Evolutionary conservation across 2,888 invertebrate species (phyloP).

Genomic region (Thereva nobilitata): DNA sequence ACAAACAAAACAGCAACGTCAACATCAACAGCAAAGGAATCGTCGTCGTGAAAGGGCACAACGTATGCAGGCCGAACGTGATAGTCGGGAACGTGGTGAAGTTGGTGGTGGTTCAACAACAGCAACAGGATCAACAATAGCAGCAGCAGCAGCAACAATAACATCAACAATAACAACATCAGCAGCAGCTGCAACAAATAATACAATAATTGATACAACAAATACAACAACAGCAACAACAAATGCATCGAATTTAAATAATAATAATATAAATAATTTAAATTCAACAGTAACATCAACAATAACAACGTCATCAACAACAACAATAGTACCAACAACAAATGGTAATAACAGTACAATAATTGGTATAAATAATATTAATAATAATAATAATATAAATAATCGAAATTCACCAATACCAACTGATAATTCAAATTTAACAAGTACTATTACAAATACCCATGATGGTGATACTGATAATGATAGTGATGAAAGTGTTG

Average conservation of each 20-base stretch:
- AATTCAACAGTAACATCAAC: conserved; percentile 3
- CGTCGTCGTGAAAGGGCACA: conserved; percentile 88
- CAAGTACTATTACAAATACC: conserved; percentile 1
- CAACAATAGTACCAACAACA: conserved; percentile 11
- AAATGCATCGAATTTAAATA: conserved; percentile 2
- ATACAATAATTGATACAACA: too few relatives aligned
- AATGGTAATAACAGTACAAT: conserved; percentile 21
- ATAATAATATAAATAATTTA: conserved; percentile 22
- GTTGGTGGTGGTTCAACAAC: conserved; percentile 57
- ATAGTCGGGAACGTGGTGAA: conserved; percentile 62
- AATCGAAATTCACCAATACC: conserved; percentile 14
- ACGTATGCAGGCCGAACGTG: conserved; percentile 86
- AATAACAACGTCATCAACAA: conserved; percentile 5
- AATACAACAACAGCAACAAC: neutral
- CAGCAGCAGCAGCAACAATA: conserved; percentile 47
- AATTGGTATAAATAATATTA: neutral
- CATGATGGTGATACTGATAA: conserved; percentile 53
- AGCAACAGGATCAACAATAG: conserved; percentile 34
- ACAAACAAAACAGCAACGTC: conserved; percentile 53
- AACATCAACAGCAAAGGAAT: conserved; percentile 66
- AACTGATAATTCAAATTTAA: conserved; percentile 16
- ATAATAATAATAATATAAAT: conserved; percentile 11
- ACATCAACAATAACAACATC: conserved; percentile 54
- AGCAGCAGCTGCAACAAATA: neutral
- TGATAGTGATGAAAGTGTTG: conserved; percentile 56